Base-by-base conservation (phyloP, 1,140 invertebrate genomes). In the Hyles vespertilio region DNA sequence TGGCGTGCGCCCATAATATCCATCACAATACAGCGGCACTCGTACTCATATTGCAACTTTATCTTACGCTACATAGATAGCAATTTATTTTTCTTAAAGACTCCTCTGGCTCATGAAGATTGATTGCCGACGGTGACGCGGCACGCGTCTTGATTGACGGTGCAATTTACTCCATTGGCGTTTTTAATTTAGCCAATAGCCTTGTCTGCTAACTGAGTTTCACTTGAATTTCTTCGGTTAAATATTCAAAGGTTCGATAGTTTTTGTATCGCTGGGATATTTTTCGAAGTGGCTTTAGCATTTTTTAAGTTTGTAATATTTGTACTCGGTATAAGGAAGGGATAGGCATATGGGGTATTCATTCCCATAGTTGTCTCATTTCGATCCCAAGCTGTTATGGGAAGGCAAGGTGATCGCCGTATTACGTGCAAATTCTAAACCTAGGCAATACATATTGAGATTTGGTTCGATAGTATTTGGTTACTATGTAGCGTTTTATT, bases 61-160 rank as follows among this genome's bases (percentile, higher is more conserved):
- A 62, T 62, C 60, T 62, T 45, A 32, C 34, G 12, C 12, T 47
- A 58, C 52, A 46, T 55, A 58, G 58, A 60, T 40, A 71, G 75
- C 77, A 72, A 78, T 84, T 76, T 78, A 81, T 81, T 83, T 78
- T 78, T 79, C 78, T 78, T 74, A 76, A 81, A 78, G 74, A 75
- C 74, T 71, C 69, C 65, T 57, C 53, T 34, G 71, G 62, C 69
- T 79, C 69, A 77, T 79, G 77, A 81, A 84, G 81, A 84, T 84
- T 84, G 79, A 84, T 84, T 65, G 67, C 65, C 48, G 33, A 45
- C 69, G 74, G 67, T 77, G 76, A 77, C 72, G 65, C 65, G 51
- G 69, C 72, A 12, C 52, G 22, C 52, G 48, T 47, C 68, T 40
- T 79, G 81, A 84, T 81, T 79, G 79, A 84, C 79, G 73, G 74